These are phyloP conservation scores for Diabrotica virgifera DNA, from an alignment of 1,140 invertebrate species.

Conservation along the genomic window DNA sequence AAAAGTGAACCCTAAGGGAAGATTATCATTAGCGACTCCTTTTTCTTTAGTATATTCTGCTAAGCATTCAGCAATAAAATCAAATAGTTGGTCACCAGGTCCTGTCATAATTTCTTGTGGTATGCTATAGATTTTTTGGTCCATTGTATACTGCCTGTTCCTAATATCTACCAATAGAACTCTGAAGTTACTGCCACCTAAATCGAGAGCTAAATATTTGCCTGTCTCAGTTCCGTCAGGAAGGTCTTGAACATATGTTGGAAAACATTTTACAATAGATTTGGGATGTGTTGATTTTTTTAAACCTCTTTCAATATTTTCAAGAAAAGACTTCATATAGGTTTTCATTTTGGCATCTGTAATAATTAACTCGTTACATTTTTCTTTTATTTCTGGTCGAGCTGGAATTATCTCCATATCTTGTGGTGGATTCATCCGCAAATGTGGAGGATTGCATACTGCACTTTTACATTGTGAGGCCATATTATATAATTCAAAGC, in stretches of 20 bases:
- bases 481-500: background rate
- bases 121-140: slow-evolving; percentile 95
- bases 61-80: slow-evolving; percentile 97
- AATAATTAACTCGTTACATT: slow-evolving; percentile 79
- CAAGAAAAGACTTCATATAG: slow-evolving; percentile 71
- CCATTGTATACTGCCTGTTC: slow-evolving; percentile 81
- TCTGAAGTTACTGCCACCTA: slow-evolving; percentile 99
- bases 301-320: slow-evolving; percentile 82
- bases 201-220: slow-evolving; percentile 94
- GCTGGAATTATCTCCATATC: background rate
- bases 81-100: slow-evolving; percentile 79
- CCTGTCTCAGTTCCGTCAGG: slow-evolving; percentile 96
- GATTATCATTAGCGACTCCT: slow-evolving; percentile 62
- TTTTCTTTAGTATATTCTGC: slow-evolving; percentile 87
- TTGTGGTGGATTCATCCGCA: too few species aligned
- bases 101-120: slow-evolving; percentile 92
- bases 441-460: slow-evolving; percentile 23
- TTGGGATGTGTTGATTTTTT: slow-evolving; percentile 70
- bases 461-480: slow-evolving; percentile 18
- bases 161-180: slow-evolving; percentile 88
- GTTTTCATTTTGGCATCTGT: slow-evolving; percentile 75
- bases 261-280: slow-evolving; percentile 77
- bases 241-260: slow-evolving; percentile 92
- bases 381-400: slow-evolving; percentile 71
- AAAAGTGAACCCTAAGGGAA: slow-evolving; percentile 98